Conservation (phyloP, 2,113 vertebrate species). For the Perccottus glenii region DNA sequence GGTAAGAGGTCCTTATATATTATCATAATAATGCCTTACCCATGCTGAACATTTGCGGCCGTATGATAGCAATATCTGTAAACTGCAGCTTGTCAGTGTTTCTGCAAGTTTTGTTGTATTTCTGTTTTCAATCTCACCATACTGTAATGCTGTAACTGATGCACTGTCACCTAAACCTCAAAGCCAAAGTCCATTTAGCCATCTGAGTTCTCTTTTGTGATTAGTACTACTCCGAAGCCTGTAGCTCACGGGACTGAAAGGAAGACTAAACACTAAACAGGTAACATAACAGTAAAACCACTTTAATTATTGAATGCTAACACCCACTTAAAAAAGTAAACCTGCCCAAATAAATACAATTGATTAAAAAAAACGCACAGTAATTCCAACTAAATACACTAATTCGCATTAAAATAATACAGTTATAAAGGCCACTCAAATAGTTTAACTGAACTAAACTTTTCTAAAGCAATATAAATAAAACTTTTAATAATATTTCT, state of each 20-base stretch:
- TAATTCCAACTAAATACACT: slow-evolving; percentile 91
- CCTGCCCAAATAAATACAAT: slow-evolving; percentile 91
- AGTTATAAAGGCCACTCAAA: slow-evolving; percentile 94
- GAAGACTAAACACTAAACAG: slow-evolving; percentile 99
- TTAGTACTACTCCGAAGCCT: slow-evolving; percentile 93
- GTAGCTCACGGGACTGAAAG: slow-evolving; percentile 96
- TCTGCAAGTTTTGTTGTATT: slow-evolving; percentile 81
- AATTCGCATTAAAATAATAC: slow-evolving; percentile 79
- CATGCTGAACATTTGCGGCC: slow-evolving; percentile 85
- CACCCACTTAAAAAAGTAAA: slow-evolving; percentile 99
- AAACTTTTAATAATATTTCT: slow-evolving; percentile 84
- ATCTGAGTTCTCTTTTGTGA: slow-evolving; percentile 96
- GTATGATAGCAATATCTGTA: slow-evolving; percentile 81
- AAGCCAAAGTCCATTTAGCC: slow-evolving; percentile 90
- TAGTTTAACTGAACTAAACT: slow-evolving; percentile 92
- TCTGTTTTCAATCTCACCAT: slow-evolving; percentile 88
- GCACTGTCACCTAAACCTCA: slow-evolving; percentile 93
- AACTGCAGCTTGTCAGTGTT: slow-evolving; percentile 88
- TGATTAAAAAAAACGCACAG: slow-evolving; percentile 86
- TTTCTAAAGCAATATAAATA: slow-evolving; percentile 84
- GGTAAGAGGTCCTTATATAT: slow-evolving; percentile 93
- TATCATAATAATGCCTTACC: slow-evolving; percentile 86
- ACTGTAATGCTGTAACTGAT: slow-evolving; percentile 80
- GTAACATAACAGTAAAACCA: slow-evolving; percentile 97
- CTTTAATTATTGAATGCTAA: slow-evolving; percentile 95